phyloP scores from a whole-genome alignment of 2,797 vertebrate species.

The Phalloptychus januarius region DNA sequence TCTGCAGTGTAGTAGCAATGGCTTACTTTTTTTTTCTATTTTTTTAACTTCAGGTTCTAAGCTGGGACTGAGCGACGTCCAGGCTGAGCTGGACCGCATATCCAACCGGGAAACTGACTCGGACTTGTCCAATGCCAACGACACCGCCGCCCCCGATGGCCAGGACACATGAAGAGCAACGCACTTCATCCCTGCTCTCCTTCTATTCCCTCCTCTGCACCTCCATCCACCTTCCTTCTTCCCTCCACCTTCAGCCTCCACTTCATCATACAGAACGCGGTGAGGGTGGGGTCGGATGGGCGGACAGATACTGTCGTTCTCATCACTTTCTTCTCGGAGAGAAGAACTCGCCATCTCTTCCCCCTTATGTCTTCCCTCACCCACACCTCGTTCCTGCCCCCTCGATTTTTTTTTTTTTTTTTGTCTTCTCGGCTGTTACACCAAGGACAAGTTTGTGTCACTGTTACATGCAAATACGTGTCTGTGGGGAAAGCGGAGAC shows the following conservation, averaged over 20 bases:
- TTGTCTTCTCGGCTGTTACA: slow-evolving; percentile 51
- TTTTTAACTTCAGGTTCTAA: slow-evolving; percentile 86
- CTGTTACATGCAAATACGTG: slow-evolving; percentile 63
- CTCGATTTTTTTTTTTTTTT: slow-evolving; percentile 29
- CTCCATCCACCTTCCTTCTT: slow-evolving; percentile 42
- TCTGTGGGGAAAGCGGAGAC: slow-evolving; percentile 30
- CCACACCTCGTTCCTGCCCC: slow-evolving; percentile 16
- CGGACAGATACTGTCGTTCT: slow-evolving; percentile 42
- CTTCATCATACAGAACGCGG: slow-evolving; percentile 44
- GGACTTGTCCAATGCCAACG: slow-evolving; percentile 84
- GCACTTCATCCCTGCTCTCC: slow-evolving; percentile 25
- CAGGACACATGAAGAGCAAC: slow-evolving; percentile 92
- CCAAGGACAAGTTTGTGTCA: slow-evolving; percentile 61
- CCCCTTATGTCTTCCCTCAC: slow-evolving; percentile 21
- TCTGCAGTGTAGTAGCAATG: slow-evolving; percentile 10
- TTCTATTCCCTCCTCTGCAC: slow-evolving; percentile 25
- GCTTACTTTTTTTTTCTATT: not conserved
- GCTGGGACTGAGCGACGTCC: slow-evolving; percentile 95
- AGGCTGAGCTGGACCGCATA: slow-evolving; percentile 97
- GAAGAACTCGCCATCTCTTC: slow-evolving; percentile 44
- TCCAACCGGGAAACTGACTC: slow-evolving; percentile 90
- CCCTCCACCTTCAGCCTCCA: slow-evolving; percentile 34
- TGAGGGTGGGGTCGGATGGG: slow-evolving; percentile 21
- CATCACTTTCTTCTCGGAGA: slow-evolving; percentile 45
- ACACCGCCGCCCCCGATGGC: slow-evolving; percentile 68